These are phyloP conservation scores for pig (Sus scrofa) DNA, from an alignment of 2,113 vertebrate species.

Conservation along the genomic window T2T-Sscrofa CM000825.6:24217001-24217500, in stretches of 20 bases:
- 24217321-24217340: neutral
- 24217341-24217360: accelerated
- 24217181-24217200: neutral
- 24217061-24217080: accelerated
- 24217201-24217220: neutral
- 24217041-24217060: neutral
- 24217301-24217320: neutral
- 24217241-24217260: neutral
- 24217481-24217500: neutral
- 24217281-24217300: neutral
- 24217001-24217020: too few species aligned
- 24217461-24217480: accelerated
- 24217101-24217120: too few species aligned
- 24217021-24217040: neutral
- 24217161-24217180: too few species aligned
- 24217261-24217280: neutral
- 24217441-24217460: accelerated
- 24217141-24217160: too few species aligned
- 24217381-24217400: too few species aligned
- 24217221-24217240: neutral
- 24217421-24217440: neutral
- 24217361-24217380: neutral
- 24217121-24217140: too few species aligned
- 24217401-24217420: neutral
- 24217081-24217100: neutral